Evolutionary conservation across 2,797 vertebrate species (phyloP).

Genomic region (Myotis vivesi): DNA sequence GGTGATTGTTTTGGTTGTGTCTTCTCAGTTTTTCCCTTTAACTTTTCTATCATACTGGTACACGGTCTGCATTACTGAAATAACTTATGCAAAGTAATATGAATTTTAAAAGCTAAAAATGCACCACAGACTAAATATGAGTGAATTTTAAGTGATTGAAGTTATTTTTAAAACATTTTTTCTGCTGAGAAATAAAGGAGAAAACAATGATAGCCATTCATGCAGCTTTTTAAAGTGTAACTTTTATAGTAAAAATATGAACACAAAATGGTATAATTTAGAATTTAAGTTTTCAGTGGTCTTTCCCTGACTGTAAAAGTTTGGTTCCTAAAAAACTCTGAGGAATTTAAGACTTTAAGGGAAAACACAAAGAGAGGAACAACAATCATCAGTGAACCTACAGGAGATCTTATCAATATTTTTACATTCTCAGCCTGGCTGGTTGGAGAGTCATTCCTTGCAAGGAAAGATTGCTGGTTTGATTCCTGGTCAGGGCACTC

Average conservation of each 20-base stretch:
- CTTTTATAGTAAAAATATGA: constrained; percentile 9
- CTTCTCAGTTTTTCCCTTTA: background rate
- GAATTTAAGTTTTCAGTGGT: background rate
- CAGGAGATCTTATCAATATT: background rate
- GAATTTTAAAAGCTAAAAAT: background rate
- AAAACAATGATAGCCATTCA: background rate
- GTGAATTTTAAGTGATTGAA: background rate
- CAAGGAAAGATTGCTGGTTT: background rate
- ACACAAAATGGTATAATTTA: background rate
- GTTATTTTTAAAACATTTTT: background rate
- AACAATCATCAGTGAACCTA: background rate
- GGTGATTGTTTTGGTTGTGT: background rate
- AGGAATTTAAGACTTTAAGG: constrained; percentile 14
- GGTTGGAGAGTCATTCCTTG: too few relatives aligned
- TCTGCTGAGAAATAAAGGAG: background rate
- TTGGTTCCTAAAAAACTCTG: background rate
- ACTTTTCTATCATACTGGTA: background rate
- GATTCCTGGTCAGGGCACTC: background rate
- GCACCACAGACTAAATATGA: background rate
- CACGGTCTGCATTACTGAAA: background rate
- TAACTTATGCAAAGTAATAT: background rate
- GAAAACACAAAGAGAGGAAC: background rate
- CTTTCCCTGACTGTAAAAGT: background rate
- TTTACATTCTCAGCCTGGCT: background rate
- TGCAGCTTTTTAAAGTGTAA: background rate